Base-by-base conservation (phyloP, 1,140 invertebrate species). In the Zaprionus taronus region DNA sequence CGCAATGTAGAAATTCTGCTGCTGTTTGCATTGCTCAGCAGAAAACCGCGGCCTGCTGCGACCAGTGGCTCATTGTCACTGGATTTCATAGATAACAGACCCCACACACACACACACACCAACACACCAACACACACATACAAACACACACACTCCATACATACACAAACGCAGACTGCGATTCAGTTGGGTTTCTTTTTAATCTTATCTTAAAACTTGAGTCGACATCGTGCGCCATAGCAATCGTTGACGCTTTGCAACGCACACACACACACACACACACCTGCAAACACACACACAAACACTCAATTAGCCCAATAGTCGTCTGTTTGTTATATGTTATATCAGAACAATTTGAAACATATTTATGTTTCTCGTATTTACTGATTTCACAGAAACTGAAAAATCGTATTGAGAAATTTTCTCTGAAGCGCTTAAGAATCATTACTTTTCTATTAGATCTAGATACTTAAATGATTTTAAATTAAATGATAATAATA, bases 121-220 rank as follows among this genome's bases (percentile, higher is more conserved):
- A 44, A 68, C 53, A 66, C 41, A 51, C 44, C 47, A 61, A 44
- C 26, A 57, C 31, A 64, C 66, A 66, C 51, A 44, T 20, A 57
- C 31, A 64, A 62, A 66, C 51, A 63, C 22, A 67, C 28, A 60
- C n/a, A 41, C 12, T 53, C 34, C 57, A 3, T 12, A 20, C 64
- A 72, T 28, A 53, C 31, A 69, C 12, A 12, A 26, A 20, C 57
- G n/a, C 7, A 28, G 49, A 56, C 61, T 72, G 57, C 69, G 70
- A 61, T 77, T 80, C 69, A 77, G 74, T 80, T 80, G 49, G 60
- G 65, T 77, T 80, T 81, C 66, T 84, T 71, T 78, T 89, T 81
- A 89, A 89, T 89, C 84, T 89, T 89, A 89, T 89, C 84, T 89
- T 89, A 84, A 87, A 89, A 89, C 85, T 89, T 90, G 85, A 90